Evolutionary conservation across 1,140 invertebrate species (phyloP), one percentile per base, ranked within the genome.

Genomic region (Leucophenga varia): DNA sequence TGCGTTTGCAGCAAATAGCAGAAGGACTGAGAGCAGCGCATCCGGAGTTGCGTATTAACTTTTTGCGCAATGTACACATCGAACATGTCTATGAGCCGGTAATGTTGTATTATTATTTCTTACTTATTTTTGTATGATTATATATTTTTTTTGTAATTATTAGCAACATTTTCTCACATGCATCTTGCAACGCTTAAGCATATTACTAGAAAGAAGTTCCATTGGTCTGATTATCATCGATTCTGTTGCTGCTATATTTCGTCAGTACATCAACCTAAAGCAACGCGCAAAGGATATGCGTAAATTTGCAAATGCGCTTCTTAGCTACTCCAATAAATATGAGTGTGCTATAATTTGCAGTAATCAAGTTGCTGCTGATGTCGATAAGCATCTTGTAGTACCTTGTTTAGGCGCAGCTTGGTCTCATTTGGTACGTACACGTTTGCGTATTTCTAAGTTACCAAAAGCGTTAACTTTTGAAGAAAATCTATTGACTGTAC

Each of bases 241-340:
- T 67, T 90, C 88, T 3, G 84, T 91, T 47, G 86, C 87, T 16
- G 86, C 84, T 3, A 72, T 86, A 19, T 90, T 86, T 64, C 79
- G 87, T 22, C 77, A 77, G 20, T 84, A 86, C 49, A 84, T 83
- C 49, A 79, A 81, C 41, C 63, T 61, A 6, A 55, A 64, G 2
- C 55, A 79, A 39, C 75, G 86, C 54, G 79, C 82, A 1, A 79
- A 78, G 43, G 79, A 84, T 51, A 76, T 89, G 45, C 76, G 81
- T 47, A 73, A 73, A 28, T 64, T 90, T 54, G 83, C 79, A 9
- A 64, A 74, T 16, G 67, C 76, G 19, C 67, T 90, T 25, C 80
- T 85, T 44, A 74, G 78, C 36, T 69, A 88, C 21, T 78, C 80
- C 21, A 70, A 76, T 21, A 70, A 79, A 32, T 74, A 82, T 55